Evolutionary conservation across 2,113 vertebrate species (phyloP), one percentile per base, ranked within the genome.

Genomic region (Triplophysa siluroides): DNA sequence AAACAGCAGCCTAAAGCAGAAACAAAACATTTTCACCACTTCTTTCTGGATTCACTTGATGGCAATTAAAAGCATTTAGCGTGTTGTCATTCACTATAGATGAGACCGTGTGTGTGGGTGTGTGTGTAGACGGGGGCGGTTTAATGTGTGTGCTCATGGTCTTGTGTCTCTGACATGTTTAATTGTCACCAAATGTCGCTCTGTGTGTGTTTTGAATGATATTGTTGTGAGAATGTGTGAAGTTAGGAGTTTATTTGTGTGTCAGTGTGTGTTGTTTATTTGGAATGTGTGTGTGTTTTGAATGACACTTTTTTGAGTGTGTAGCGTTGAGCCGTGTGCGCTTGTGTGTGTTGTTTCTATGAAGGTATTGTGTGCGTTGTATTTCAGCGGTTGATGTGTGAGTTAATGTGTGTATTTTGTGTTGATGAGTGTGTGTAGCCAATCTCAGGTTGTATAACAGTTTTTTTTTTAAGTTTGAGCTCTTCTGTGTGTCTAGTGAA

Each of bases 1-100:
- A 75, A 84, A 78, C 52, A 70, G 63, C 78, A 50, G 73, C 76
- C 84, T 84, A 85, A 75, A 83, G 75, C 80, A 86, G 73, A 73
- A 86, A 86, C 81, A 85, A 77, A 76, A 85, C 89, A 84, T 89
- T 89, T 90, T 85, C 84, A 84, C 87, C 10, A 5, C 84, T 90
- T 88, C 81, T 92, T 89, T 86, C 88, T 84, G 80, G 78, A 81
- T 75, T 47, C 38, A 78, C 76, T 54, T 76, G 80, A 81, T 90
- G 89, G 89, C 89, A 84, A 90, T 90, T 90, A 73, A 82, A 66
- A 67, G 41, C 38, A 76, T 83, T 73, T 50, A 73, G 79, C 21
- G 67, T 14, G 61, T 69, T 67, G 75, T 65, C 78, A 63, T 85
- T 84, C 72, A 76, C 47, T 81, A 26, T 23, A 62, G 72, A 84